Percentiles rank a stretch among this genome's conserved stretches.
Conservation (phyloP, 2,888 invertebrate genomes). For the Orthonevra nobilis region DNA sequence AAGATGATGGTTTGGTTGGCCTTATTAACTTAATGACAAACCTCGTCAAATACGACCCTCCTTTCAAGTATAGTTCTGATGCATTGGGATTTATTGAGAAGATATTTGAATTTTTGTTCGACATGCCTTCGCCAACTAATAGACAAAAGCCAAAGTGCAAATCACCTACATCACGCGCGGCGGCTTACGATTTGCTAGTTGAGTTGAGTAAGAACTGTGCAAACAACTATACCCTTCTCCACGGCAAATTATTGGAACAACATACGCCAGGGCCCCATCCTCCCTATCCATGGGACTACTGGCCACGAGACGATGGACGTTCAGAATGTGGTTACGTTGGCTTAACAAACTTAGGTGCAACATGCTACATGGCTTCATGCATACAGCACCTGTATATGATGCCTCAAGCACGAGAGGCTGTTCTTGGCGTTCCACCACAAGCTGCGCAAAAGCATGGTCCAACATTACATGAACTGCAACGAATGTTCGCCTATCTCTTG, state of each 20-base stretch:
- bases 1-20: conserved; percentile 95
- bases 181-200: conserved; percentile 94
- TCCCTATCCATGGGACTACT: conserved; percentile 97
- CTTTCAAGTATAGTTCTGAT: conserved; percentile 90
- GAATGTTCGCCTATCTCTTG: conserved; percentile 96
- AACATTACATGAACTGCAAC: conserved; percentile 92
- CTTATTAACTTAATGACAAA: conserved; percentile 92
- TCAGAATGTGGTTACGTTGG: conserved; percentile 97
- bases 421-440: conserved; percentile 88
- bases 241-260: conserved; percentile 90
- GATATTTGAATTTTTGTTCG: conserved; percentile 93
- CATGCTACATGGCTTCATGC: conserved; percentile 98
- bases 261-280: conserved; percentile 91
- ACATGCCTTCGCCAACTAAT: conserved; percentile 91
- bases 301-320: conserved; percentile 97
- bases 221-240: conserved; percentile 91
- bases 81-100: conserved; percentile 83
- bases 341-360: conserved; percentile 95
- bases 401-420: conserved; percentile 93
- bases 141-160: conserved; percentile 96
- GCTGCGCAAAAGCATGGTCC: conserved; percentile 88
- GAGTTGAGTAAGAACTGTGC: conserved; percentile 92
- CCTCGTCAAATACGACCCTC: conserved; percentile 92
- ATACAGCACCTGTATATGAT: conserved; percentile 99
- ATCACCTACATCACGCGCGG: conserved; percentile 92